Evolutionary conservation across 2,888 invertebrate genomes (phyloP), one percentile per base, ranked within the genome.

Genomic region (Limnephilus auricula): DNA sequence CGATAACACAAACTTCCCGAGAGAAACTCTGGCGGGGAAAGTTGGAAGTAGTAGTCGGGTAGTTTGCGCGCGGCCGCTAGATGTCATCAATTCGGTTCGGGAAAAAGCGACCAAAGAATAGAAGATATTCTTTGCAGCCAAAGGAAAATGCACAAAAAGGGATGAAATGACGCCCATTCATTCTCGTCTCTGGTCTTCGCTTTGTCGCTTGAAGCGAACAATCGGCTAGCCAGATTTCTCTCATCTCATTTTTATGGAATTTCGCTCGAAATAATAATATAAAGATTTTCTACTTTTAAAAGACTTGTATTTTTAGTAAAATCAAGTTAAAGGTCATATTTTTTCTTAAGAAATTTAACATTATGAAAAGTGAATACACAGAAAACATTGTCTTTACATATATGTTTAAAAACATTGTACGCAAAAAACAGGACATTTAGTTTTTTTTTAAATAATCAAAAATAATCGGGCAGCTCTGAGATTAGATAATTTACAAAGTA

Each of bases 61-160:
- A 82, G 82, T 82, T 82, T 82, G 32, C 32, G 37, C 10, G 82
- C 82, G 37, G 32, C 82, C 82, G 82, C 82, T 82, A 82, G 82
- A 34, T 82, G 82, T 34, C 82, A 82, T 82, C 34, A 82, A 82
- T 82, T 82, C 82, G 9, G 32, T 32, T 82, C 82, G 32, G 34
- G 37, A 25, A 82, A 82, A 82, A 82, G 25, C 34, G 34, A 32
- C 31, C 18, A 82, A 82, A 82, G 34, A 82, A 82, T 25, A 65
- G 25, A 82, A 32, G 10, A 34, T 34, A 34, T 18, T 32, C 82
- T 82, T 82, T 82, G 82, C 34, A 34, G 32, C 34, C 34, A 37
- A 65, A 65, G 65, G 65, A 65, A 65, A 65, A 65, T n/a, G 65
- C 6, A 65, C 65, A 6, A 65, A 82, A 34, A 82, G 18, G 25